Evolutionary conservation across 2,113 vertebrate genomes (phyloP).

Genomic region (Eptesicus fuscus): DNA sequence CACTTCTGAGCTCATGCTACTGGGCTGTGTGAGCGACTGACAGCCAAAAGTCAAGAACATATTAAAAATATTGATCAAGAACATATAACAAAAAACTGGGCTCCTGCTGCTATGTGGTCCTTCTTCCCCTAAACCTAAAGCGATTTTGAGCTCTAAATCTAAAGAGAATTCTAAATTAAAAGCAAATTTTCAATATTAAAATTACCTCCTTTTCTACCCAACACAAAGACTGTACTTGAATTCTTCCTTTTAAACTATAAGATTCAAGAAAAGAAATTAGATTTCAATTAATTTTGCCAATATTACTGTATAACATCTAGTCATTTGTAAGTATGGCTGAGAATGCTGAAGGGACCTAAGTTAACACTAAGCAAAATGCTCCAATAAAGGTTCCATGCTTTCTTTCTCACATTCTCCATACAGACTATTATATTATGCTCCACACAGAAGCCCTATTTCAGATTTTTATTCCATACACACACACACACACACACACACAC

Average conservation of each 20-base stretch:
- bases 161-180: conserved; percentile 38
- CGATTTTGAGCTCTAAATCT: neutral
- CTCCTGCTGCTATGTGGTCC: neutral
- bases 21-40: neutral
- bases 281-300: conserved; percentile 16
- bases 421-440: neutral
- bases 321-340: neutral
- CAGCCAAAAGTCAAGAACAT: neutral
- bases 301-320: neutral
- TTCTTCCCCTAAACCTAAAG: neutral
- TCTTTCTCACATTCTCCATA: neutral
- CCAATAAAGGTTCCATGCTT: neutral
- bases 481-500: too few species aligned
- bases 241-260: conserved; percentile 16
- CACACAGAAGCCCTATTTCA: neutral
- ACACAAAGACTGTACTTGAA: neutral
- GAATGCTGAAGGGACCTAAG: neutral
- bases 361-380: neutral
- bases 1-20: neutral
- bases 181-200: conserved; percentile 42
- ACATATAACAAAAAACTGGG: neutral
- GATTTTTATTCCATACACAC: neutral
- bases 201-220: neutral
- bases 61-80: neutral
- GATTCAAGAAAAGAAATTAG: neutral